Evolutionary conservation across 2,797 vertebrate species (phyloP).

Genomic region (Hemibagrus guttatus): DNA sequence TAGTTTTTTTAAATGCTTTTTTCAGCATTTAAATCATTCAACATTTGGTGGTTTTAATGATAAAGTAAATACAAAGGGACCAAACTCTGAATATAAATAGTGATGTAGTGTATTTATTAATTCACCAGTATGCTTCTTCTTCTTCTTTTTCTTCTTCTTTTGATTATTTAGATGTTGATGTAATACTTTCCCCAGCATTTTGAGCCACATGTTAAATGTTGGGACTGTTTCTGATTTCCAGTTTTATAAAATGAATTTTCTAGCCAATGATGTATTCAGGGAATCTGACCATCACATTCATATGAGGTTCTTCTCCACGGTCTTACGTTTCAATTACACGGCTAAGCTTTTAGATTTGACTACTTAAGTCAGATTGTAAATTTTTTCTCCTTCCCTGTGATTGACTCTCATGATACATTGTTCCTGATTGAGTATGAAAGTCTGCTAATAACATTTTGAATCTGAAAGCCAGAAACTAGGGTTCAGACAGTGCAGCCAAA

Average conservation of each 20-base stretch:
- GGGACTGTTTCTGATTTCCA: neutral
- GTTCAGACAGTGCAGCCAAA: neutral
- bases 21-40: neutral
- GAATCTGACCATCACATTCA: neutral
- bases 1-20: neutral
- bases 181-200: too few relatives aligned
- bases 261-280: neutral
- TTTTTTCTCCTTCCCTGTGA: neutral
- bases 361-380: neutral
- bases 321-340: neutral
- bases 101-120: neutral
- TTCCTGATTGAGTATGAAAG: conserved; percentile 17
- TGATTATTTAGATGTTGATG: too few relatives aligned
- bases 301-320: neutral
- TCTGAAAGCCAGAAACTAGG: neutral
- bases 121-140: neutral
- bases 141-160: neutral
- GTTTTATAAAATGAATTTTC: neutral
- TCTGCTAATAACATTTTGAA: conserved; percentile 29
- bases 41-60: neutral
- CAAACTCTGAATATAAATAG: neutral
- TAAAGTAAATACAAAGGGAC: neutral
- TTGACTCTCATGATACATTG: conserved; percentile 1
- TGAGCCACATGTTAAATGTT: neutral
- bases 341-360: conserved; percentile 6